These are phyloP conservation scores for Xiphophorus couchianus DNA, from an alignment of 2,113 vertebrate genomes.

Conservation along the genomic window DNA sequence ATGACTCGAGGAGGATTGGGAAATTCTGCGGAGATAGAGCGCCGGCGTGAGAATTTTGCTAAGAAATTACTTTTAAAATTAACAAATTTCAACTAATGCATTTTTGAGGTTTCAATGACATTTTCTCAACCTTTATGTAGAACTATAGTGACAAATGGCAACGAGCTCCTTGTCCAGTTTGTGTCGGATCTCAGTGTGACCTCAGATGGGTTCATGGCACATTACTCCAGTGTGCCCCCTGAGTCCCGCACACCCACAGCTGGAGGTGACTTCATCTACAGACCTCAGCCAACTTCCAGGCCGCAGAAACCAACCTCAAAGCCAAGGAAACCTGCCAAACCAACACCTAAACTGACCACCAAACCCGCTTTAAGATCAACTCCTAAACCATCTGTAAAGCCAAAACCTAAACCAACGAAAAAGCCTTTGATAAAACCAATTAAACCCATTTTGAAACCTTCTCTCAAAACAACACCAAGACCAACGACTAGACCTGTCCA, in stretches of 20 bases:
- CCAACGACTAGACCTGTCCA: constrained; percentile 10
- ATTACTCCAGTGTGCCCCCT: constrained; percentile 77
- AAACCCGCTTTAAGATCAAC: neutral
- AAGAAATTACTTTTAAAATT: neutral
- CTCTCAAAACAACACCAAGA: neutral
- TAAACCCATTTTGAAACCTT: neutral
- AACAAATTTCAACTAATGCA: neutral
- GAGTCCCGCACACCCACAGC: constrained; percentile 66
- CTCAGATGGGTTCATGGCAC: constrained; percentile 88
- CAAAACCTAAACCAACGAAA: neutral
- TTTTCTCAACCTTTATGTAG: constrained; percentile 38
- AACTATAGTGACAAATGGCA: constrained; percentile 83
- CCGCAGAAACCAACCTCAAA: constrained; percentile 19
- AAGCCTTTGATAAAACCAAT: neutral
- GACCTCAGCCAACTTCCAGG: constrained; percentile 51
- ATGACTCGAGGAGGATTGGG: constrained; percentile 85
- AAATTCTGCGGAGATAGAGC: constrained; percentile 86
- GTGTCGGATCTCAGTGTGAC: constrained; percentile 92
- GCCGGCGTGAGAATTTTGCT: constrained; percentile 78
- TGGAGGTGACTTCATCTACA: constrained; percentile 65
- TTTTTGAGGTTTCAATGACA: neutral
- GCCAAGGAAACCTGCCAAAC: constrained; percentile 48
- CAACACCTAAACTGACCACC: constrained; percentile 14
- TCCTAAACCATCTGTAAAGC: neutral
- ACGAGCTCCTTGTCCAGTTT: constrained; percentile 90